Evolutionary conservation across 2,888 invertebrate species (phyloP), one percentile per base, ranked within the genome.

Genomic region (Mechanitis mazaeus): DNA sequence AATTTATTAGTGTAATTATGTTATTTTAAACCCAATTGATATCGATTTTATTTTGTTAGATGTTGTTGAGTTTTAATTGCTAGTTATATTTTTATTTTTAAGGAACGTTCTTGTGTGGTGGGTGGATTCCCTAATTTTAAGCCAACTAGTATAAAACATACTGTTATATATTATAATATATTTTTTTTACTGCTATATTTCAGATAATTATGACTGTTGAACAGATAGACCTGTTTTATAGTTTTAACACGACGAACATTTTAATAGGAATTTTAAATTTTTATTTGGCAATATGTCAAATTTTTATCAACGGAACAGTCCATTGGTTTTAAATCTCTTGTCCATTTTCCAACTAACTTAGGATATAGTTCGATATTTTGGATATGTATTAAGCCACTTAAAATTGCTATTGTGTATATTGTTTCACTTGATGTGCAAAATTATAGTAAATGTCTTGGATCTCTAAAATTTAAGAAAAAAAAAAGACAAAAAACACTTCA

Each of bases 401-500:
- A 84, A 83, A 70, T 69, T 72, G 89, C 89, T 89, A 88, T 85
- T 87, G 89, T 89, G 88, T 88, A 89, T 86, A 87, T 86, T 85
- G 80, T 89, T 90, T 87, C 84, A 81, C 81, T 90, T 76, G 88
- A 85, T 90, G 90, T 90, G 90, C 88, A 88, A 90, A 89, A 87
- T 88, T 89, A 88, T 90, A 89, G 85, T 89, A 86, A 87, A 88
- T 87, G 89, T 90, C 88, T 90, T 88, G 88, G 88, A 89, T 88
- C 87, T 89, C 86, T 87, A 88, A 89, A 89, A 87, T 84, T 85
- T 83, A 85, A 68, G 81, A 81, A 85, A 87, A 87, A 85, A 70
- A 89, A 90, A 88, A 87, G 84, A 87, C 84, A 89, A 89, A 20
- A 88, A 88, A 89, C 81, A 90, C 84, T 88, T 90, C 88, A 88